phyloP scores from a whole-genome alignment of 1,140 invertebrate species.

The Phocides pigmalion region DNA sequence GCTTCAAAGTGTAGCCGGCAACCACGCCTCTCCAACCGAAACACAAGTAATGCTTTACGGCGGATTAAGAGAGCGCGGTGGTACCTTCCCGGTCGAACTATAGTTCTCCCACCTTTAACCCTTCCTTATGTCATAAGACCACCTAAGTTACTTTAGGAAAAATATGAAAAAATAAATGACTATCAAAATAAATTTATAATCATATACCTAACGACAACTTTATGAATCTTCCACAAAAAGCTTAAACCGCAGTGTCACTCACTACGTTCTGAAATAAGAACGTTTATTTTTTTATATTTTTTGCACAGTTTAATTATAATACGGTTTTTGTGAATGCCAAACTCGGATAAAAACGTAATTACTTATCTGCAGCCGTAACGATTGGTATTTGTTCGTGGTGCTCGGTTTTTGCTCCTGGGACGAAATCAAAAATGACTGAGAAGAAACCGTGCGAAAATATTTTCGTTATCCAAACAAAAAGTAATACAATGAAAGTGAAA shows the following conservation, averaged over 20 bases:
- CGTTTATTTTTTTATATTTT: constrained; percentile 4
- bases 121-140: too few relatives aligned
- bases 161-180: too few relatives aligned
- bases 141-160: too few relatives aligned
- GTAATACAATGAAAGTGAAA: constrained; percentile 1
- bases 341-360: constrained; percentile 9
- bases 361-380: constrained; percentile 5
- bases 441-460: constrained; percentile 22
- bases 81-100: too few relatives aligned
- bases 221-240: not conserved
- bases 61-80: too few relatives aligned
- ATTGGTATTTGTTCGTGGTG: constrained; percentile 4
- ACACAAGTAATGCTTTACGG: too few relatives aligned
- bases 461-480: not conserved
- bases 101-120: too few relatives aligned
- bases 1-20: too few relatives aligned
- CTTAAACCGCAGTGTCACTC: not conserved
- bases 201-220: not conserved
- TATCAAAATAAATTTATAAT: not conserved
- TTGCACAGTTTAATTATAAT: constrained; percentile 1
- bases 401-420: not conserved
- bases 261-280: not conserved
- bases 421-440: constrained; percentile 11
- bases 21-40: too few relatives aligned
- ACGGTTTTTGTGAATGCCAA: not conserved